These are phyloP conservation scores for Drosophila putrida DNA, from an alignment of 2,888 invertebrate genomes.

Conservation along the genomic window DNA sequence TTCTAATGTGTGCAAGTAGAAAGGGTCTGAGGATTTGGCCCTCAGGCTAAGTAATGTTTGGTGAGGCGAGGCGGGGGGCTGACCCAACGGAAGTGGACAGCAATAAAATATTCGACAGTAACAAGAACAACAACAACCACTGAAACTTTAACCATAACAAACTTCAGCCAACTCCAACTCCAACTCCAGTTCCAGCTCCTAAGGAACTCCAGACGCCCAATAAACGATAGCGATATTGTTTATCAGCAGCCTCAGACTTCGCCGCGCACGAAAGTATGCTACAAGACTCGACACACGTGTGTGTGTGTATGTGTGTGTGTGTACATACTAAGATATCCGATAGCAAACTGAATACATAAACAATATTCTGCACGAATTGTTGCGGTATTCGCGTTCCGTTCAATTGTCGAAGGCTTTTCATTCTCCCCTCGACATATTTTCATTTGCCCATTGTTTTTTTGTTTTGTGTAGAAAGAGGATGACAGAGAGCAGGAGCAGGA, in stretches of 20 bases:
- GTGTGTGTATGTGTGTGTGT: slow-evolving; percentile 12
- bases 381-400: slow-evolving; percentile 35
- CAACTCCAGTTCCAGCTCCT: slow-evolving; percentile 25
- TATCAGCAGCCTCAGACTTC: slow-evolving; percentile 51
- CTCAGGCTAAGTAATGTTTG: neutral
- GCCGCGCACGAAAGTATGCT: slow-evolving; percentile 54
- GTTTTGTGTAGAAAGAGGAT: neutral
- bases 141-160: slow-evolving; percentile 71
- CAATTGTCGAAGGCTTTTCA: slow-evolving; percentile 26
- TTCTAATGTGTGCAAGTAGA: slow-evolving; percentile 19
- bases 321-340: slow-evolving; percentile 43
- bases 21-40: neutral
- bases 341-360: slow-evolving; percentile 64
- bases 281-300: slow-evolving; percentile 17
- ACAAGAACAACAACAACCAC: slow-evolving; percentile 29
- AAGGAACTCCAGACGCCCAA: slow-evolving; percentile 19
- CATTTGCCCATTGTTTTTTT: slow-evolving; percentile 1
- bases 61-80: neutral
- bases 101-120: slow-evolving; percentile 61
- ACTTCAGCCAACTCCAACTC: slow-evolving; percentile 28
- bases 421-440: neutral
- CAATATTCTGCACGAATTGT: slow-evolving; percentile 69
- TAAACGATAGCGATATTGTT: slow-evolving; percentile 35
- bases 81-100: slow-evolving; percentile 59
- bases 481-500: neutral